phyloP scores from a whole-genome alignment of 2,113 vertebrate species.

The Leptodactylus fuscus region DNA sequence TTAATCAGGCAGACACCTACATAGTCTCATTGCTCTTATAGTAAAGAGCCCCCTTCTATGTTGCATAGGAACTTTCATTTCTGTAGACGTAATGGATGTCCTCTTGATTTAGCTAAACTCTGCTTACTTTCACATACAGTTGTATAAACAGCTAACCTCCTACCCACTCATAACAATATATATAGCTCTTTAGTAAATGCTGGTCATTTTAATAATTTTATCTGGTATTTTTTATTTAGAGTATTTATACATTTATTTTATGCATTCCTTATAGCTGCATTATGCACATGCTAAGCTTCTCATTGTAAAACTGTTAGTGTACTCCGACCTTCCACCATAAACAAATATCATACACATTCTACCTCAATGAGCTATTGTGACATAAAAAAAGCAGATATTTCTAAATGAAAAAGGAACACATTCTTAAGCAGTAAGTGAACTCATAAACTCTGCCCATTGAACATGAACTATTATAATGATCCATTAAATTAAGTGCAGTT shows the following conservation, averaged over 20 bases:
- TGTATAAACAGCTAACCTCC: background rate
- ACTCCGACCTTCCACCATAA: conserved; percentile 1
- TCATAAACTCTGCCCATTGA: conserved; percentile 52
- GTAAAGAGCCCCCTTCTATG: too few species aligned
- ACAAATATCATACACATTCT: conserved; percentile 31
- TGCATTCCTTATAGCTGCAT: background rate
- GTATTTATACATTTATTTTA: background rate
- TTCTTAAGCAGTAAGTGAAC: conserved; percentile 48
- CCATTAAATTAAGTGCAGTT: conserved; percentile 59
- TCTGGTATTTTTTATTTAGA: background rate
- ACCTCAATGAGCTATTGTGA: conserved; percentile 54
- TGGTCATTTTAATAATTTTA: background rate
- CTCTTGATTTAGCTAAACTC: background rate
- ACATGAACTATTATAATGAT: conserved; percentile 56
- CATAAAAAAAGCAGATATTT: conserved; percentile 43
- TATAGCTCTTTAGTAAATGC: too few species aligned
- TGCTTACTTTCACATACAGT: background rate
- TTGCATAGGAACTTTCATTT: too few species aligned
- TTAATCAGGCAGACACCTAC: too few species aligned
- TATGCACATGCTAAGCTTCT: background rate
- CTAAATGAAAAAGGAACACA: conserved; percentile 30
- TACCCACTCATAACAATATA: too few species aligned
- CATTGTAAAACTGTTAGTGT: background rate
- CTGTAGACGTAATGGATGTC: background rate
- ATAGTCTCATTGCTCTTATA: too few species aligned